A percentile compares a stretch with the other conserved stretches of the same genome.
Conservation (phyloP, 2,113 vertebrate genomes). For the Chiloscyllium plagiosum region DNA sequence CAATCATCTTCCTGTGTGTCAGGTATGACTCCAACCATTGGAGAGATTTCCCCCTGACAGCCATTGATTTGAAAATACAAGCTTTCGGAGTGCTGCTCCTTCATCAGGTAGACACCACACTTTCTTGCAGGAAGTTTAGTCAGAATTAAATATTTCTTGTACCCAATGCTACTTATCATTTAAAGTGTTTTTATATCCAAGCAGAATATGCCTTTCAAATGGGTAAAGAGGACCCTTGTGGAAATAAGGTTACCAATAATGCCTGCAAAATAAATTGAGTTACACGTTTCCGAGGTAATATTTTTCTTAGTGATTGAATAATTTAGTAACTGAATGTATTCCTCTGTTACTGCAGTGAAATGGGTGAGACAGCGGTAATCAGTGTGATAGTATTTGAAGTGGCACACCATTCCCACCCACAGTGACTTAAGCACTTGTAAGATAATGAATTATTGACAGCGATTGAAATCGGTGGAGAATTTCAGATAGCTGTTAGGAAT, state of each 20-base stretch:
- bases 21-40: too few species aligned
- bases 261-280: constrained; percentile 21
- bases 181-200: not conserved
- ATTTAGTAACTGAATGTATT: not conserved
- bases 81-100: too few species aligned
- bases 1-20: too few species aligned
- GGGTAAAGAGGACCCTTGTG: not conserved
- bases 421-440: constrained; percentile 41
- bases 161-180: not conserved
- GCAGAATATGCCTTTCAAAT: not conserved
- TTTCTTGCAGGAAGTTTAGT: not conserved
- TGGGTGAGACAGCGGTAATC: not conserved
- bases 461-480: constrained; percentile 47
- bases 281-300: not conserved
- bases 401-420: constrained; percentile 32
- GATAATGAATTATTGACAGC: constrained; percentile 51
- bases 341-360: not conserved
- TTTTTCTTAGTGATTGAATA: constrained; percentile 21
- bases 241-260: not conserved
- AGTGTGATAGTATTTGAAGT: constrained; percentile 4
- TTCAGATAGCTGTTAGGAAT: constrained; percentile 49
- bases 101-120: not conserved
- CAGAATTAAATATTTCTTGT: not conserved
- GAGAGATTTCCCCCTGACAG: too few species aligned
- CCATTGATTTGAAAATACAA: too few species aligned